Percentiles rank a stretch among this genome's conserved stretches.
These are phyloP conservation scores for Phoebastria nigripes DNA, from an alignment of 2,797 vertebrate genomes.

Conservation along the genomic window DNA sequence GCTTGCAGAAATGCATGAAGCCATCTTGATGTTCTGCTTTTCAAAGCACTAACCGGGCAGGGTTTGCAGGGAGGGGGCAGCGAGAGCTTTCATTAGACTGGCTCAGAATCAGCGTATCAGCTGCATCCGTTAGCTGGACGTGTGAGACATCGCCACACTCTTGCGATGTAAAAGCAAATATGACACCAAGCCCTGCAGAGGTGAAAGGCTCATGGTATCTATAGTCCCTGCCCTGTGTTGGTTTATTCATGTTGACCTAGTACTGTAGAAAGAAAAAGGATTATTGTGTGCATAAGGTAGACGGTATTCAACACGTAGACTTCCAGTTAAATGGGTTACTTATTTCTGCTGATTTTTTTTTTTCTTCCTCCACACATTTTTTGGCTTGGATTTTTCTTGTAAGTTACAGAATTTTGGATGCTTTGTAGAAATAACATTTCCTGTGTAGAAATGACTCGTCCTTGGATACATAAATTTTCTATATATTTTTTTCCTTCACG, in stretches of 20 bases:
- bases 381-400: not conserved
- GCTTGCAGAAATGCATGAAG: not conserved
- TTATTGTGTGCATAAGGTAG: not conserved
- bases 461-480: not conserved
- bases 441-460: not conserved
- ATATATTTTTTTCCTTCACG: not conserved
- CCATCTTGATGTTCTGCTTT: not conserved
- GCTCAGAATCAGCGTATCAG: not conserved
- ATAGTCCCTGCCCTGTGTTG: not conserved
- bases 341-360: not conserved
- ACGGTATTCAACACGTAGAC: not conserved
- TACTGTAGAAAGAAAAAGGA: not conserved
- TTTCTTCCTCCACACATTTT: not conserved
- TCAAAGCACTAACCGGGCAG: not conserved
- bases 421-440: not conserved
- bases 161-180: not conserved
- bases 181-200: not conserved
- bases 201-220: not conserved
- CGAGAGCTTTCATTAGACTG: fast-evolving
- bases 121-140: not conserved
- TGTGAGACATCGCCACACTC: not conserved
- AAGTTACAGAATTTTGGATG: not conserved
- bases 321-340: not conserved
- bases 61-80: not conserved
- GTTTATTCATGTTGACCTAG: not conserved